These are phyloP conservation scores for Cephus nigrinus DNA, from an alignment of 2,888 invertebrate genomes.

Conservation along the genomic window DNA sequence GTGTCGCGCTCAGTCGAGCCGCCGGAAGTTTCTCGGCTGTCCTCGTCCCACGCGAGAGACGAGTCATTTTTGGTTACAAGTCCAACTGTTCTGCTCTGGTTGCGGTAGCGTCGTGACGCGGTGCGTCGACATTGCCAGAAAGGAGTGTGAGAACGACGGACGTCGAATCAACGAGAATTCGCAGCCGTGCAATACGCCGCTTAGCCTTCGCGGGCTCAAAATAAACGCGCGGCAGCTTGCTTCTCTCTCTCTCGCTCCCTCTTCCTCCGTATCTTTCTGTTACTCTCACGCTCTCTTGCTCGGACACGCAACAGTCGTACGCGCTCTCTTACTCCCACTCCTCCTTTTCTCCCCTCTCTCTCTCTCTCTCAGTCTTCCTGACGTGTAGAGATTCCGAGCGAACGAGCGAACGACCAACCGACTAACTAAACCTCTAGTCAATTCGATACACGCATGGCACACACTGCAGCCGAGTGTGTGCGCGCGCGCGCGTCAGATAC, in stretches of 20 bases:
- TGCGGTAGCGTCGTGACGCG: not conserved
- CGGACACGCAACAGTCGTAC: not conserved
- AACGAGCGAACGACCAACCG: not conserved
- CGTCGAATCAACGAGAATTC: slow-evolving; percentile 47
- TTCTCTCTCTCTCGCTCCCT: not conserved
- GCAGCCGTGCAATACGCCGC: slow-evolving; percentile 40
- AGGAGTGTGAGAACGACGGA: slow-evolving; percentile 10
- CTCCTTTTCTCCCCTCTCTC: not conserved
- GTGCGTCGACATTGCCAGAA: slow-evolving; percentile 2
- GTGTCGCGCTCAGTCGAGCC: too few relatives aligned
- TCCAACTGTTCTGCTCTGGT: too few relatives aligned
- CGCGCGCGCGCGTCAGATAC: not conserved
- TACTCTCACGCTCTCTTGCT: slow-evolving; percentile 3
- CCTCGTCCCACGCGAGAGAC: too few relatives aligned
- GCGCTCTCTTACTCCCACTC: slow-evolving; percentile 2
- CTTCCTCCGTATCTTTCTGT: slow-evolving; percentile 25
- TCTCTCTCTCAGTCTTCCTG: slow-evolving; percentile 8
- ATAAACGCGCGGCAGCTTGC: slow-evolving; percentile 57
- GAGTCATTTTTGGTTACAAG: too few relatives aligned
- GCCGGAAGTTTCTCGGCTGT: too few relatives aligned
- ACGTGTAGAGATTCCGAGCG: slow-evolving; percentile 1
- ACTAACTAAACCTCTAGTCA: slow-evolving; percentile 1
- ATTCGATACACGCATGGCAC: slow-evolving; percentile 6
- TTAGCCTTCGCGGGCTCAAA: slow-evolving; percentile 57
- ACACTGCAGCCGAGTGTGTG: not conserved